A percentile compares a stretch with the other conserved stretches of the same genome.
Evolutionary conservation across 2,113 vertebrate genomes (phyloP).

Genomic region (Pluvialis apricaria): DNA sequence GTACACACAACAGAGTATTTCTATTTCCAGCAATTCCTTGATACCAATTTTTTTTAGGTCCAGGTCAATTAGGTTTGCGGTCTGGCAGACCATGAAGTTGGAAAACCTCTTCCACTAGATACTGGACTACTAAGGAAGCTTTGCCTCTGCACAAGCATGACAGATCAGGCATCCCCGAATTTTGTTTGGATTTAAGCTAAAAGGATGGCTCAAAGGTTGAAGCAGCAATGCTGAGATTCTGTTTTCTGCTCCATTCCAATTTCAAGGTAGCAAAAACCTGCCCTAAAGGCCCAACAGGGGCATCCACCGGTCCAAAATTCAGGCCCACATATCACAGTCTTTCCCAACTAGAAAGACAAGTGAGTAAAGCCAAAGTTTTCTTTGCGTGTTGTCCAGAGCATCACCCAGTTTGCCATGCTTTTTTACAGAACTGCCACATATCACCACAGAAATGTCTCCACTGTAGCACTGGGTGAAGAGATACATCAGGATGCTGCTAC

Average conservation of each 20-base stretch:
- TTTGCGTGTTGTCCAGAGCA: not conserved
- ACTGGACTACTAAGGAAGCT: not conserved
- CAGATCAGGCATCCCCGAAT: not conserved
- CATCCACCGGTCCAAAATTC: not conserved
- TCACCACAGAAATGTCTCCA: fast-evolving
- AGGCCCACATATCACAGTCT: not conserved
- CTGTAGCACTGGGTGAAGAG: not conserved
- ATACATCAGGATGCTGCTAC: not conserved
- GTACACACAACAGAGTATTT: not conserved
- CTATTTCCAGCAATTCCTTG: not conserved
- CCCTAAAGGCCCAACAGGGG: fast-evolving
- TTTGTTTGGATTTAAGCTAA: not conserved
- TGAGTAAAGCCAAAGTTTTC: not conserved
- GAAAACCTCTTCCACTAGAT: not conserved
- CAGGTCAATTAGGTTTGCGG: not conserved
- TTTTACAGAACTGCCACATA: not conserved
- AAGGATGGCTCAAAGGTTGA: not conserved
- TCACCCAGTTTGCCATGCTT: not conserved
- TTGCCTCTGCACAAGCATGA: not conserved
- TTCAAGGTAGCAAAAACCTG: not conserved
- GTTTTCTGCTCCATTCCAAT: not conserved
- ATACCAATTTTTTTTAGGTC: not conserved
- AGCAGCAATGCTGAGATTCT: not conserved
- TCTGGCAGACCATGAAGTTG: not conserved
- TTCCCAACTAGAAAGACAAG: not conserved